Conservation (phyloP, 2,113 vertebrate genomes). For the Phaethornis superciliosus region DNA sequence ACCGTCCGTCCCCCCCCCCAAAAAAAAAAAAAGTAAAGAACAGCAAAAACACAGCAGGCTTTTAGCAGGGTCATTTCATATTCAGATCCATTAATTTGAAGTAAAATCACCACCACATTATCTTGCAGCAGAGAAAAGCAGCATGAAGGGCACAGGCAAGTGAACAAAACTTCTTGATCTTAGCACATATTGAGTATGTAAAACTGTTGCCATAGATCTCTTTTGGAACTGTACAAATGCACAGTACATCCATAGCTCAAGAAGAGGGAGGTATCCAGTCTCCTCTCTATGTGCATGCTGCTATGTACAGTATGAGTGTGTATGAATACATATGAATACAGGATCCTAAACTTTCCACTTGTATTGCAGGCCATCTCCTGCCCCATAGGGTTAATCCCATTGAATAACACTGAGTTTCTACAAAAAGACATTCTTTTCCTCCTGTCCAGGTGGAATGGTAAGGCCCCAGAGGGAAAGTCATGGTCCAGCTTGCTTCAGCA, state of each 20-base stretch:
- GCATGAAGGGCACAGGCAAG: constrained; percentile 31
- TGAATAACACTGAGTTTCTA: not conserved
- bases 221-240: constrained; percentile 61
- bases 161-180: constrained; percentile 57
- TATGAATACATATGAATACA: not conserved
- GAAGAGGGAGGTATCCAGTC: constrained; percentile 38
- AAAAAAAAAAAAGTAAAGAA: not conserved
- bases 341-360: not conserved
- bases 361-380: not conserved
- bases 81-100: not conserved
- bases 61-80: constrained; percentile 37
- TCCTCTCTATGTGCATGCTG: constrained; percentile 10
- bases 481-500: not conserved
- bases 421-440: constrained; percentile 37
- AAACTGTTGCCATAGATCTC: constrained; percentile 54
- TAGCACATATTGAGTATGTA: constrained; percentile 55
- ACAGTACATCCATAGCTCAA: constrained; percentile 65
- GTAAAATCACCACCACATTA: constrained; percentile 33
- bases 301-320: constrained; percentile 34
- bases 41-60: constrained; percentile 41
- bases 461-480: constrained; percentile 36
- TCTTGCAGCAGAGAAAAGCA: constrained; percentile 28
- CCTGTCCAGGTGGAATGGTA: constrained; percentile 27
- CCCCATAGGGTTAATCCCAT: not conserved
- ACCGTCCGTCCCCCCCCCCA: not conserved